Percentiles rank a stretch among this genome's conserved stretches.
Evolutionary conservation across 2,888 invertebrate species (phyloP).

Genomic region (Oxyscelio sp.): DNA sequence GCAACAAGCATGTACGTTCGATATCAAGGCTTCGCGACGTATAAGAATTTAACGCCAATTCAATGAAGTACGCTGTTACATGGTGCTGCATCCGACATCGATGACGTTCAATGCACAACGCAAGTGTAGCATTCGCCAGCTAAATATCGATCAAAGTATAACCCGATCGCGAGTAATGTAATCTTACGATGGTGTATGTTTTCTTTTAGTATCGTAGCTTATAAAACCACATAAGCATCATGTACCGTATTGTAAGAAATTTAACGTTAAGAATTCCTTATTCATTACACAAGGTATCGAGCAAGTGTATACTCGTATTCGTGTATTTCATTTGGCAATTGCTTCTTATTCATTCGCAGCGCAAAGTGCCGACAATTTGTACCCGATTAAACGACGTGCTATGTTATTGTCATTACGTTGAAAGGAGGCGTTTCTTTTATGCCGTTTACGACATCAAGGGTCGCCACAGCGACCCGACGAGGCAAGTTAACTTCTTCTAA

Average conservation of each 20-base stretch:
- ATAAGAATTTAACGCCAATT: too few relatives aligned
- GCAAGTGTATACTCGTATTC: constrained; percentile 77
- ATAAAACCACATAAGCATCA: constrained; percentile 87
- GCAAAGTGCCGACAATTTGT: constrained; percentile 50
- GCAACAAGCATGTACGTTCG: constrained; percentile 58
- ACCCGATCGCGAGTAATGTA: constrained; percentile 80
- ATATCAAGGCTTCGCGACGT: constrained; percentile 6
- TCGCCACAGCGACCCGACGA: too few relatives aligned
- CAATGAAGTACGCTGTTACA: constrained; percentile 20
- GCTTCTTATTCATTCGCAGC: constrained; percentile 67
- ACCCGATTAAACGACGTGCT: constrained; percentile 74
- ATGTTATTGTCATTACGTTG: constrained; percentile 44
- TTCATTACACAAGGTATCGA: constrained; percentile 81
- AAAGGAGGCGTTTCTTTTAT: too few relatives aligned
- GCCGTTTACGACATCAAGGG: too few relatives aligned
- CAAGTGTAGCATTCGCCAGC: constrained; percentile 58
- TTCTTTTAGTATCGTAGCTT: constrained; percentile 85
- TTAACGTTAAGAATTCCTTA: constrained; percentile 80
- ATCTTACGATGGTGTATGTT: constrained; percentile 85
- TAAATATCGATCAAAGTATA: constrained; percentile 54
- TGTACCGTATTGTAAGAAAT: constrained; percentile 83
- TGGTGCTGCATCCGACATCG: constrained; percentile 42
- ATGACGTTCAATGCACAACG: constrained; percentile 41
- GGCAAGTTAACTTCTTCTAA: too few relatives aligned
- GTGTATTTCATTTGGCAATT: constrained; percentile 82